A percentile compares a stretch with the other conserved stretches of the same genome.
phyloP scores from a whole-genome alignment of 1,140 invertebrate genomes.

The Drosophila burlai region DNA sequence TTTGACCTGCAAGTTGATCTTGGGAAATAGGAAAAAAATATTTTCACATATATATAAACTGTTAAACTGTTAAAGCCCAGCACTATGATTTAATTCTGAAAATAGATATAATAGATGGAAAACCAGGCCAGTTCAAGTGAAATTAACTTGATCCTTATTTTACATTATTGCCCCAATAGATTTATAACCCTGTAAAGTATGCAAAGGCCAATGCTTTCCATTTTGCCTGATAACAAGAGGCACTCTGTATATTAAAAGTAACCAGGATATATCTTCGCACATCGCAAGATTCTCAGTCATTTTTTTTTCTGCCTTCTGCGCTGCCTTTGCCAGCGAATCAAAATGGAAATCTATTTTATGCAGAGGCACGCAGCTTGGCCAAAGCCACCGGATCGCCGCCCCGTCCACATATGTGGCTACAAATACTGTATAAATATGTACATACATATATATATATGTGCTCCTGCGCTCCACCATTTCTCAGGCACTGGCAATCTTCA shows the following conservation, averaged over 20 bases:
- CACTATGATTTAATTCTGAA: background rate
- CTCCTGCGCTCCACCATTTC: constrained; percentile 2
- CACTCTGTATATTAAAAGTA: background rate
- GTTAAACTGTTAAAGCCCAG: background rate
- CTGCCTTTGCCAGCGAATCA: constrained; percentile 56
- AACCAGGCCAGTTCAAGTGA: too few relatives aligned
- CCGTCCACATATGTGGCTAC: constrained; percentile 19
- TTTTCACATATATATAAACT: background rate
- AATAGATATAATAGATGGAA: background rate
- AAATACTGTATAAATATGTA: background rate
- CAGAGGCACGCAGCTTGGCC: constrained; percentile 64
- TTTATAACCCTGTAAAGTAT: background rate
- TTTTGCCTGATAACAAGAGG: background rate
- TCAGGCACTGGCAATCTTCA: constrained; percentile 5
- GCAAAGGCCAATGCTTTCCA: constrained; percentile 4
- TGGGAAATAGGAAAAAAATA: background rate
- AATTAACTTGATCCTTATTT: background rate
- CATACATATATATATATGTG: background rate
- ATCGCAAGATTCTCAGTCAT: constrained; percentile 12
- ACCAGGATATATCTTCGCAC: constrained; percentile 4
- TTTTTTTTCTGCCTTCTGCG: constrained; percentile 8
- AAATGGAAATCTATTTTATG: constrained; percentile 80
- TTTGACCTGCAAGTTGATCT: constrained; percentile 15
- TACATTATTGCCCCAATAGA: background rate
- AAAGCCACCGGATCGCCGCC: constrained; percentile 22